Conservation (phyloP, 2,113 vertebrate species). For the Cyanoliseus patagonus region DNA sequence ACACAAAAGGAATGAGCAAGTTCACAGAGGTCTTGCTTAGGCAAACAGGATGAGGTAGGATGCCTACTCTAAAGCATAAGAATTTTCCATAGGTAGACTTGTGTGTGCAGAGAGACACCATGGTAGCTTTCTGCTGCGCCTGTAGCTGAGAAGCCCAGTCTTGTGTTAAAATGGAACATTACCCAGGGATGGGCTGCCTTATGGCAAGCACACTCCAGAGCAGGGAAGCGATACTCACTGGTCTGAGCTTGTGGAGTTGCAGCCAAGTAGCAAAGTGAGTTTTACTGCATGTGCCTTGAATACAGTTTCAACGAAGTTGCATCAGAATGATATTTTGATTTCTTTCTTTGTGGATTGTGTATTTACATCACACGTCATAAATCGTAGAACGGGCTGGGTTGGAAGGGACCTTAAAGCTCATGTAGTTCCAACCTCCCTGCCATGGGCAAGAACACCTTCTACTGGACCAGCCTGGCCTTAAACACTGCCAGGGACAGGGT, state of each 20-base stretch:
- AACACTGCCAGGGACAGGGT: not conserved
- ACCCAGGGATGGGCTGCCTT: not conserved
- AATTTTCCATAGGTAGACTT: not conserved
- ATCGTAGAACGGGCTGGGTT: not conserved
- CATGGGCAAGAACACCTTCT: not conserved
- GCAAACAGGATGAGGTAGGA: not conserved
- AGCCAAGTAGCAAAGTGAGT: rapidly evolving
- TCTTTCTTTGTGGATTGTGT: not conserved
- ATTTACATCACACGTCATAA: rapidly evolving
- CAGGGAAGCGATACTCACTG: rapidly evolving
- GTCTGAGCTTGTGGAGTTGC: rapidly evolving
- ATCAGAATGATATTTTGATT: not conserved
- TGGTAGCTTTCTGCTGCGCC: not conserved
- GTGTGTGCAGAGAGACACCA: rapidly evolving
- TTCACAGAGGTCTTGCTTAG: not conserved
- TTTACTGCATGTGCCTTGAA: rapidly evolving
- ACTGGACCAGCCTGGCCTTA: not conserved
- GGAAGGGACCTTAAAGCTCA: not conserved
- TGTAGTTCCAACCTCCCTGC: not conserved
- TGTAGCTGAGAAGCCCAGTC: not conserved
- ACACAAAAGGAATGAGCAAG: not conserved
- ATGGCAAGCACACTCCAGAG: rapidly evolving
- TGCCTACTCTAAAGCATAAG: not conserved
- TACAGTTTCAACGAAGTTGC: not conserved
- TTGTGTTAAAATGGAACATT: not conserved